Conservation (phyloP, 1,140 invertebrate genomes). For the Parasteatoda tepidariorum region DNA sequence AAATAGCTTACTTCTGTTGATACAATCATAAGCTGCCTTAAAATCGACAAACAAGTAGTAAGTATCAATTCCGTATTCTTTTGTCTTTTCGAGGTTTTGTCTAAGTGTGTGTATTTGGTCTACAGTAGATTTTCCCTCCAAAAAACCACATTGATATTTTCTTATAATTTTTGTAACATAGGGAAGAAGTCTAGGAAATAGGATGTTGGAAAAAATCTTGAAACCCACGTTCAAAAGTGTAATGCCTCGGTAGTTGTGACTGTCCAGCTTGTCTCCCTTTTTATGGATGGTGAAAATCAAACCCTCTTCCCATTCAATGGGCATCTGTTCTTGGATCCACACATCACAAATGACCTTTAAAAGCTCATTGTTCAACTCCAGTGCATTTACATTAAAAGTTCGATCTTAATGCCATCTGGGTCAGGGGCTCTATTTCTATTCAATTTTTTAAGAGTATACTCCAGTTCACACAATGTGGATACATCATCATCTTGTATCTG, state of each 20-base stretch:
- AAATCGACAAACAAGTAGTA: too few relatives aligned
- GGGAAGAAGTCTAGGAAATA: neutral
- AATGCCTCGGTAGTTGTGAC: neutral
- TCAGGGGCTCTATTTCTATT: neutral
- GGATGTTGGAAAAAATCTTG: neutral
- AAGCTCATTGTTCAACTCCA: neutral
- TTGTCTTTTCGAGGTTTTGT: neutral
- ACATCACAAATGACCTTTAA: neutral
- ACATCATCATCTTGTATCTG: neutral
- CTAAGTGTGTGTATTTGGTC: neutral
- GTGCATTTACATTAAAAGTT: slow-evolving; percentile 9
- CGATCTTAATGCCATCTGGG: neutral
- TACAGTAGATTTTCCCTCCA: neutral
- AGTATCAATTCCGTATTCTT: too few relatives aligned
- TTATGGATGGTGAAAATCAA: neutral
- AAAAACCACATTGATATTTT: neutral
- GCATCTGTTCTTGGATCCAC: neutral
- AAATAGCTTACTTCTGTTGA: too few relatives aligned
- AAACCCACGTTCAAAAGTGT: neutral
- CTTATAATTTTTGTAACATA: neutral
- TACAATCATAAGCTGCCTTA: too few relatives aligned
- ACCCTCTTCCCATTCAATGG: neutral
- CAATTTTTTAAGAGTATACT: neutral
- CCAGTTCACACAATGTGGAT: neutral
- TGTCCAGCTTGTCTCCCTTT: neutral